These are phyloP conservation scores for Origma solitaria DNA, from an alignment of 2,113 vertebrate genomes.

Conservation along the genomic window DNA sequence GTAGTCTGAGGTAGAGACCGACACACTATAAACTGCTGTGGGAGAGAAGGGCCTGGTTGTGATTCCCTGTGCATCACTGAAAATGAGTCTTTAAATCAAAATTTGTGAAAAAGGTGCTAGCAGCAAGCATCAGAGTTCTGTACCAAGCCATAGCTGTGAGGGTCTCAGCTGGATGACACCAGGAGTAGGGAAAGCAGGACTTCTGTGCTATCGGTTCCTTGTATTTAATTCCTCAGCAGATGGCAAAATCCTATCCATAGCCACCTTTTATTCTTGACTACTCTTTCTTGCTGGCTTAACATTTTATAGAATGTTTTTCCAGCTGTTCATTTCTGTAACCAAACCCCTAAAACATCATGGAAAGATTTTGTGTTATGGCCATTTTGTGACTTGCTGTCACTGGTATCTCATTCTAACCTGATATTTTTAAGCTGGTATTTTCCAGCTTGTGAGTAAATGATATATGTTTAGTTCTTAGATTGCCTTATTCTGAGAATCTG, in stretches of 20 bases:
- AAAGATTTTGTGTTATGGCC: background rate
- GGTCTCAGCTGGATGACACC: background rate
- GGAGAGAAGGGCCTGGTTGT: background rate
- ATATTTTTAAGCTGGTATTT: background rate
- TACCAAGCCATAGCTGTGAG: background rate
- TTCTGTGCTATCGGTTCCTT: background rate
- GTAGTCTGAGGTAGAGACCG: background rate
- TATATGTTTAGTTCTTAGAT: background rate
- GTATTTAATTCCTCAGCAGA: background rate
- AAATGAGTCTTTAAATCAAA: background rate
- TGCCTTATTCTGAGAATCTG: background rate
- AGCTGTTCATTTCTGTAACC: background rate
- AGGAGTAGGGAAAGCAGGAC: background rate
- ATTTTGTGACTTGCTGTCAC: background rate
- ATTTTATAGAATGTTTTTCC: background rate
- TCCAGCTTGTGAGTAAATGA: background rate
- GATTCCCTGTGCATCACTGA: background rate
- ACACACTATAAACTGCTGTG: background rate
- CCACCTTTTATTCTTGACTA: background rate
- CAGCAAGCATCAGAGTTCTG: background rate
- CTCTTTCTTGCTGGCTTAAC: background rate
- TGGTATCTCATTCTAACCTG: background rate
- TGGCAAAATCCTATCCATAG: background rate
- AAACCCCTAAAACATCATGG: background rate
- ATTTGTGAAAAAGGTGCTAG: background rate